Conservation (phyloP, 2,797 vertebrate genomes). For the Pangasius krempfi region DNA sequence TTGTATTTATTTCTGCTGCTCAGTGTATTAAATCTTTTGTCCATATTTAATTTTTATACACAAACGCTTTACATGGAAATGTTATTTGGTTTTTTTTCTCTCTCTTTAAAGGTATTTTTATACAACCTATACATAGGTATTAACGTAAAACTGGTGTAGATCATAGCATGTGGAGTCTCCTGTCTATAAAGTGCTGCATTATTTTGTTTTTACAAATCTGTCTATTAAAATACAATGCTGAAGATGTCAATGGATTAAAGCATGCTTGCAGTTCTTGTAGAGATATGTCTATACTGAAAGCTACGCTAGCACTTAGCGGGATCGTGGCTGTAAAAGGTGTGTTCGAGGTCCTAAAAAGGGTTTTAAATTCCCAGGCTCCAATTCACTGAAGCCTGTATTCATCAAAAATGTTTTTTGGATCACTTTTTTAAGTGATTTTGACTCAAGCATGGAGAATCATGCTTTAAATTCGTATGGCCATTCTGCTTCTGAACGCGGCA, state of each 20-base stretch:
- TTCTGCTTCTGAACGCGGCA: constrained; percentile 40
- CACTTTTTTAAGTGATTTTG: not conserved
- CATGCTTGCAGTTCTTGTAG: not conserved
- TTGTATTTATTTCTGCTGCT: constrained; percentile 95
- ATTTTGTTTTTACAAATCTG: not conserved
- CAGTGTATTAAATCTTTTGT: constrained; percentile 76
- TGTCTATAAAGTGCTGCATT: not conserved
- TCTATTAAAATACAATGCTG: constrained; percentile 6
- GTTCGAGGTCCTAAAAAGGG: not conserved
- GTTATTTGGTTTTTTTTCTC: constrained; percentile 79
- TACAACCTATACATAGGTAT: not conserved
- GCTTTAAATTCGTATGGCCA: not conserved
- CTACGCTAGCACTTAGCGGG: not conserved
- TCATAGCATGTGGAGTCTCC: not conserved
- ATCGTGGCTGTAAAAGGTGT: not conserved
- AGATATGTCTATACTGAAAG: not conserved
- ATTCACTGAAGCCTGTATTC: not conserved
- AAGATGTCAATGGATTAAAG: not conserved
- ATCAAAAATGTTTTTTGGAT: not conserved
- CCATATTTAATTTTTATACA: constrained; percentile 91
- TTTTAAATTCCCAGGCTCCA: not conserved
- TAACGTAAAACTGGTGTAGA: not conserved
- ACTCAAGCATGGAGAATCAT: not conserved
- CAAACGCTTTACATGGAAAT: constrained; percentile 74
- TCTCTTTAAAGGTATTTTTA: constrained; percentile 51